Base-by-base conservation (phyloP, 2,888 invertebrate species). In the Apodemia mormo region DNA sequence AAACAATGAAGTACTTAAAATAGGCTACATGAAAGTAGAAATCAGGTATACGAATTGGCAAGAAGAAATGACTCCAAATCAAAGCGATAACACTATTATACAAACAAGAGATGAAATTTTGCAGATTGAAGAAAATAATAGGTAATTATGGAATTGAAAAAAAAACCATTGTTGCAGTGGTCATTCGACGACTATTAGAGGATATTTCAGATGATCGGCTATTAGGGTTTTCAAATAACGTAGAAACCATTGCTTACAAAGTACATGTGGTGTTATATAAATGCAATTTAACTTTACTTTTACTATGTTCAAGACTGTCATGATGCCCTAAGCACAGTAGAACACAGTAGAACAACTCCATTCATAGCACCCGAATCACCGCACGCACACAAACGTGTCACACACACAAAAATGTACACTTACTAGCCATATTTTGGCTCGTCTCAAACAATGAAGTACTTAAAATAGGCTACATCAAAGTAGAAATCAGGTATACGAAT, bases 181-280 rank as follows among this genome's bases (percentile, higher is more conserved):
- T 40, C 40, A 65, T 65, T 65, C 65, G n/a, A 65, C 40, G 40
- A 65, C 65, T 65, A 37, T 65, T 64, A 37, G 64, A 65, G 33
- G 22, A 65, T 37, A 22, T 65, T 65, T 6, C n/a, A 65, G 65
- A 65, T 40, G 64, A 65, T 65, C 12, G 40, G 14, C 33, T 65
- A 40, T 65, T 14, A 37, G 14, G 40, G 65, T 65, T 65, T 65
- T n/a, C n/a, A 40, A 65, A 65, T 65, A 40, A 65, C 40, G 40
- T 65, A 33, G 37, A 65, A 65, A 65, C 40, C 40, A 65, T 40
- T 40, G 40, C 65, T 40, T 1, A 64, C 37, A 22, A 40, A 40
- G 40, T 40, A 33, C 22, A 40, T 40, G 40, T 65, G 2, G 65
- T 37, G 40, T 37, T 40, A 2, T 3, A 33, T 37, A 65, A 9